Evolutionary conservation across 2,888 invertebrate species (phyloP), one percentile per base, ranked within the genome.

Genomic region (Acleris emargana): DNA sequence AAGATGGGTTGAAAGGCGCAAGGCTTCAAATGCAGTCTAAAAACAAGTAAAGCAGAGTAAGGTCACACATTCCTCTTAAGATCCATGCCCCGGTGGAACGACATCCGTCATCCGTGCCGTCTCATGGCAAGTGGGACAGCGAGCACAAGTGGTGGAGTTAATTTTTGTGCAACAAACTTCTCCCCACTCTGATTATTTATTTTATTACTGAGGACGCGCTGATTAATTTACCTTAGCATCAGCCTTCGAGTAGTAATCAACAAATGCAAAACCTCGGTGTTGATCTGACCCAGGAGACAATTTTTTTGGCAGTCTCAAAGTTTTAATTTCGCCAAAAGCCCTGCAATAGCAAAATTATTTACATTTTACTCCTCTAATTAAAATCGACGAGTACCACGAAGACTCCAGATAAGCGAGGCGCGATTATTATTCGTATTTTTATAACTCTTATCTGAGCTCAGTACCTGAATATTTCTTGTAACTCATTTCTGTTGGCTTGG

Each of bases 1-100:
- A 88, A 99, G 96, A 94, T 99, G 99, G 62, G 99, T 99, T 77
- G 99, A 99, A 83, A 97, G 97, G 74, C 97, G 96, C n/a, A 99
- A 84, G 0, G 97, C 96, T 70, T 98, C 96, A 87, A 99, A 98
- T 0, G 99, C 99, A 82, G 95, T 94, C 96, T 97, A 84, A 47
- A 93, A 92, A 74, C 66, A 71, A 71, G 67, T 57, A 17, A 32
- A 52, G 11, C 25, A 13, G 18, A 47, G 16, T 9, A 38, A 49
- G n/a, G 13, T 53, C 11, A 32, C 11, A 11, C 17, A 52, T 52
- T 52, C 5, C 1, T 52, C 18, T 7, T 45, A 4, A 38, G 13
- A 38, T 11, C 3, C 11, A 11, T 3, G 9, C 11, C 13, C 13
- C 7, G 32, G 13, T 13, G 32, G 32, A 38, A 11, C 32, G 9